Base-by-base conservation (phyloP, 2,113 vertebrate species). In the Phylloscopus trochiloides region DNA sequence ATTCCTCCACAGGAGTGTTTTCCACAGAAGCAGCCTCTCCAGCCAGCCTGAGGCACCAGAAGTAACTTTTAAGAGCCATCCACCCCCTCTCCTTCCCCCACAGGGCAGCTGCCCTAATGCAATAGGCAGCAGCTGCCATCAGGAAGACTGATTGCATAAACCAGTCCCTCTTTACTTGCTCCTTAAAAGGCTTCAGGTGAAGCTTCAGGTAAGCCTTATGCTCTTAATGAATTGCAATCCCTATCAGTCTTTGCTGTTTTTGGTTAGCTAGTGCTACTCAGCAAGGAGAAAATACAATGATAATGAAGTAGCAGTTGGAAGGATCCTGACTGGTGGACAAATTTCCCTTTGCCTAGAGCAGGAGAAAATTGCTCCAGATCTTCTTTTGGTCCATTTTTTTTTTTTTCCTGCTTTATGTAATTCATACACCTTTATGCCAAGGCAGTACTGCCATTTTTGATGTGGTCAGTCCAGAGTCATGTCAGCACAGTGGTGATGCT, bases 1-100 rank as follows among this genome's bases (percentile, higher is more conserved):
- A 40, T 26, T 32, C 28, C 1, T 2, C 8, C 25, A 11, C 10
- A 1, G 0, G 0, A 2, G 0, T 2, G 1, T 8, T 57, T 66
- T 2, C 19, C 4, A 61, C 18, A 0, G 4, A 3, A 70, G 0
- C 4, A 65, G 3, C 7, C 18, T 1, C 11, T 34, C 5, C 20
- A 92, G 0, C 9, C 7, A 71, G 1, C 6, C 6, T 0, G 1
- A 85, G 1, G 1, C 17, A 72, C 1, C 10, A 78, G 2, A 78
- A 54, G 38, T 2, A 6, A 10, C 17, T 61, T 25, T 7, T 17
- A 22, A 61, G 47, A 43, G 0, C 3, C 22, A 24, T 2, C 5
- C 6, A 32, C 8, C 4, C 15, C 11, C 15, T 11, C 3, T 52
- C 17, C 19, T 24, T 29, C 7, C 25, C 3, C n/a, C 1, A 1